Percentiles rank a stretch among this genome's conserved stretches.
Conservation (phyloP, 2,888 invertebrate genomes). For the Chymomyza amoena region DNA sequence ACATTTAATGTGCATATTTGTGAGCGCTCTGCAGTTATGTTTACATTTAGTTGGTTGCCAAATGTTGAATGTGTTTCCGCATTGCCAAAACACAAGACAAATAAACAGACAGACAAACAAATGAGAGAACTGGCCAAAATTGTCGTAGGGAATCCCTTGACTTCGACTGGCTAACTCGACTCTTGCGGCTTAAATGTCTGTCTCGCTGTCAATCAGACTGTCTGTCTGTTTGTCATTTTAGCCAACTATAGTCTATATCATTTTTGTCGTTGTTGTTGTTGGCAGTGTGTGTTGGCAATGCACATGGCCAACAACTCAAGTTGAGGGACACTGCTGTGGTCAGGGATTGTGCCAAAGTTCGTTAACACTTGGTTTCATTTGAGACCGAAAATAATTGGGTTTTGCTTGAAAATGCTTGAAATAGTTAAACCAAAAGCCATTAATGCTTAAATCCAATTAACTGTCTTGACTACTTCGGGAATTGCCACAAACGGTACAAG, state of each 20-base stretch:
- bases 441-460: conserved; percentile 50
- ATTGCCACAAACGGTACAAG: conserved; percentile 47
- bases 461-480: conserved; percentile 20
- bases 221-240: too few relatives aligned
- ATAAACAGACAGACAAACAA: conserved; percentile 13
- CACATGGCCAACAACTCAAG: not conserved
- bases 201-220: not conserved
- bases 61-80: conserved; percentile 65
- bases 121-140: not conserved
- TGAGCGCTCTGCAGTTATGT: not conserved
- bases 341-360: not conserved
- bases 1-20: not conserved
- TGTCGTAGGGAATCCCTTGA: conserved; percentile 16
- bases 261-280: not conserved
- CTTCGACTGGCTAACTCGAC: conserved; percentile 49
- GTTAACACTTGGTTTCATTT: not conserved
- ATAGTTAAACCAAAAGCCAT: not conserved
- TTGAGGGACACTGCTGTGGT: not conserved
- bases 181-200: conserved; percentile 42
- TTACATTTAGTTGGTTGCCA: conserved; percentile 48
- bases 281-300: not conserved
- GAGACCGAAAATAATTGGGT: not conserved
- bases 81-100: conserved; percentile 51
- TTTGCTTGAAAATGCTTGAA: not conserved
- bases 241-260: not conserved